Evolutionary conservation across 2,797 vertebrate genomes (phyloP).

Genomic region (Falco novaeseelandiae): DNA sequence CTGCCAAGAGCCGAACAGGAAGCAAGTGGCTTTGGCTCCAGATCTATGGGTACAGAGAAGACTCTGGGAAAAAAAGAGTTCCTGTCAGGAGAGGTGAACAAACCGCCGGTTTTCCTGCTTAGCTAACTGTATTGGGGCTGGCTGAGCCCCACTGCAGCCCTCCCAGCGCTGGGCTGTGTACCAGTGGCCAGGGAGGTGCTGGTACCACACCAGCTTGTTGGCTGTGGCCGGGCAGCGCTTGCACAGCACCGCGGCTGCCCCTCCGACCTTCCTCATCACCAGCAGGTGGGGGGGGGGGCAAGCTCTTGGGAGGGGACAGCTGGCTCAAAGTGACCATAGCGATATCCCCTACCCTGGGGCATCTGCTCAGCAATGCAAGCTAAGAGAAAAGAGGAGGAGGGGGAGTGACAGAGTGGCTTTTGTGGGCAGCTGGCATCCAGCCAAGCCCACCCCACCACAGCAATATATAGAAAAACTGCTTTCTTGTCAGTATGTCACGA

Average conservation of each 20-base stretch:
- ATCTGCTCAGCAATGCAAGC: background rate
- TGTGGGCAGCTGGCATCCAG: background rate
- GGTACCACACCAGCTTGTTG: too few relatives aligned
- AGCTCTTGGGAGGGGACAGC: background rate
- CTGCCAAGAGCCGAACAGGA: background rate
- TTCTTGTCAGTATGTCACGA: background rate
- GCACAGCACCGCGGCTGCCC: too few relatives aligned
- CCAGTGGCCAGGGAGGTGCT: too few relatives aligned
- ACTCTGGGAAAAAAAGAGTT: background rate
- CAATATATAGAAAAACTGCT: background rate
- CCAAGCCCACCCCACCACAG: background rate
- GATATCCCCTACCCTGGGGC: background rate
- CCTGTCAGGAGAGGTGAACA: background rate
- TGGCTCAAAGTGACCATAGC: background rate
- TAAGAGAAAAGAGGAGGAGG: background rate
- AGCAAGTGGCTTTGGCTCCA: background rate
- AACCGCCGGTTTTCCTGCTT: background rate
- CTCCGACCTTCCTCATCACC: background rate
- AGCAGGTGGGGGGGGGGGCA: background rate
- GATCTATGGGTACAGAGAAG: background rate
- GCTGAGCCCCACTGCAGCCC: too few relatives aligned
- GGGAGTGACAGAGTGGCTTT: background rate
- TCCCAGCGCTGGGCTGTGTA: too few relatives aligned
- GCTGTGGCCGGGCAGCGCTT: too few relatives aligned
- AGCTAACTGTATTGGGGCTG: background rate